Percentiles rank a stretch among this genome's conserved stretches.
These are phyloP conservation scores for Odontamblyopus lacepedii DNA, from an alignment of 2,797 vertebrate species.

Conservation along the genomic window DNA sequence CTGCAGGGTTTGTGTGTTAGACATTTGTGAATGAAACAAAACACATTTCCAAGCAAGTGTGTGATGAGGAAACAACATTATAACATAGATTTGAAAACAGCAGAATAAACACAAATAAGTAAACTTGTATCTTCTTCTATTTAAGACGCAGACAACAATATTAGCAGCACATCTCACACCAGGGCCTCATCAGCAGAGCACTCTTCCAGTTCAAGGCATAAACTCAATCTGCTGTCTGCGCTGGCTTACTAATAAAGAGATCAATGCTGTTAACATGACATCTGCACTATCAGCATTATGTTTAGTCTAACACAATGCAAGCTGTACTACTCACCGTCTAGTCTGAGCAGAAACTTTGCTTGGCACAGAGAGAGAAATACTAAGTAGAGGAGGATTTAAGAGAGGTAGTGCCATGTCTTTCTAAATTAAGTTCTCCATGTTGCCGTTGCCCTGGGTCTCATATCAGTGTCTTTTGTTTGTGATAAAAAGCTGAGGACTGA, in stretches of 20 bases:
- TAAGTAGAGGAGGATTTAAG: slow-evolving; percentile 39
- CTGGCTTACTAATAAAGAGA: slow-evolving; percentile 39
- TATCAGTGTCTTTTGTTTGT: slow-evolving; percentile 55
- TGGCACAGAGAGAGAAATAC: slow-evolving; percentile 39
- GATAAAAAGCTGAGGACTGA: slow-evolving; percentile 55
- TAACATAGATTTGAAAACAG: too few species aligned
- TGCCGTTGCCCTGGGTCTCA: slow-evolving; percentile 52
- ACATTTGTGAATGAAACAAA: too few species aligned
- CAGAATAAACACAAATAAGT: too few species aligned
- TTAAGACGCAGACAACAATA: not conserved
- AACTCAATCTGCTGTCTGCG: slow-evolving; percentile 52
- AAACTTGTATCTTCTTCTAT: too few species aligned
- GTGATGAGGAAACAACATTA: too few species aligned
- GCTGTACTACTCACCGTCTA: slow-evolving; percentile 7
- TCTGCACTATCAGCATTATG: slow-evolving; percentile 49
- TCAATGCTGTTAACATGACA: slow-evolving; percentile 50
- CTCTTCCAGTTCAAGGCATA: slow-evolving; percentile 43
- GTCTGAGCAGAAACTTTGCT: slow-evolving; percentile 35
- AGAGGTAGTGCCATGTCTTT: slow-evolving; percentile 21
- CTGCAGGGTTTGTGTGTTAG: too few species aligned
- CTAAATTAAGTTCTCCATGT: slow-evolving; percentile 56
- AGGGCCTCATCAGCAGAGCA: slow-evolving; percentile 31
- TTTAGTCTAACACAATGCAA: slow-evolving; percentile 24
- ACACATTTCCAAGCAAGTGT: too few species aligned
- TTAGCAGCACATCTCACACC: slow-evolving; percentile 31